Conservation (phyloP, 2,888 invertebrate genomes). For the Zonitis immaculata region DNA sequence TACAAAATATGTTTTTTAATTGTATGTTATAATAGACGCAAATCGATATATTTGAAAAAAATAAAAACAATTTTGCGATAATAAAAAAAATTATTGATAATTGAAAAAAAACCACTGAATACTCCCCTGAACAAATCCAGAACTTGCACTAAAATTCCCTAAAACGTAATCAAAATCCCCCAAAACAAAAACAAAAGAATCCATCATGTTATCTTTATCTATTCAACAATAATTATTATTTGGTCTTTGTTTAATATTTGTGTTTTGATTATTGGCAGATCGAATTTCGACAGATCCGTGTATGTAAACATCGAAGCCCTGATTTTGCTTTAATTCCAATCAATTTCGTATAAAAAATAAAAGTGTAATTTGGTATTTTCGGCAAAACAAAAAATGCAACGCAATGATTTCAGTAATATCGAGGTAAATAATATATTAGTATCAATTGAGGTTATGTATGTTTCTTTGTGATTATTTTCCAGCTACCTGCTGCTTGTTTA, state of each 20-base stretch:
- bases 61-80: no score
- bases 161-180: not conserved
- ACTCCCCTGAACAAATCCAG: not conserved
- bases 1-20: conserved; percentile 18
- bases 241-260: not conserved
- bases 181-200: not conserved
- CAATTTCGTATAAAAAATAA: no score
- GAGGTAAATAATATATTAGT: not conserved
- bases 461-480: not conserved
- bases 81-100: not conserved
- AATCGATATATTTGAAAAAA: not conserved
- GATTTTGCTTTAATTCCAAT: no score
- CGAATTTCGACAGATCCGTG: not conserved
- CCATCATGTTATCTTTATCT: not conserved
- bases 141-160: not conserved
- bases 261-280: not conserved
- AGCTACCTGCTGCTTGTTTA: conserved; percentile 32
- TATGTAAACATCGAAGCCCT: not conserved
- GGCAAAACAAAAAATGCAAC: not conserved
- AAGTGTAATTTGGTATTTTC: no score
- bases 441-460: not conserved
- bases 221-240: not conserved
- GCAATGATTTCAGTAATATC: not conserved
- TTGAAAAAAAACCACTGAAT: not conserved
- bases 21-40: not conserved